Conservation (phyloP, 1,140 invertebrate species). For the Phocides pigmalion region DNA sequence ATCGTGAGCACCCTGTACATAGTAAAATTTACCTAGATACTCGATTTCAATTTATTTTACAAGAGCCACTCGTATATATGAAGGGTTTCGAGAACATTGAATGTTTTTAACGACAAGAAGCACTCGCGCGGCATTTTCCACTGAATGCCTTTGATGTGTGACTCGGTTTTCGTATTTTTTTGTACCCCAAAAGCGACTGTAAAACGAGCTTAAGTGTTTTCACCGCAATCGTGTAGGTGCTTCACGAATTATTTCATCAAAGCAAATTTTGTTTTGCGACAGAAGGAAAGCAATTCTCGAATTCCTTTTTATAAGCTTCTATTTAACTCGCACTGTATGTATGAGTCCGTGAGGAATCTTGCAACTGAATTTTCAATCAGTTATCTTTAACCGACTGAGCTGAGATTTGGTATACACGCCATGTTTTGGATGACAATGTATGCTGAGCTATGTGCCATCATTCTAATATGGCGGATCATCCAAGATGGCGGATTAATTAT, state of each 20-base stretch:
- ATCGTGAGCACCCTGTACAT: too few relatives aligned
- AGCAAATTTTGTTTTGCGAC: conserved; percentile 34
- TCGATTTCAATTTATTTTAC: too few relatives aligned
- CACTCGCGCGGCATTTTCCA: neutral
- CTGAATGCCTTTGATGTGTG: conserved; percentile 18
- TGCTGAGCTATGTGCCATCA: too few relatives aligned
- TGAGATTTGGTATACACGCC: too few relatives aligned
- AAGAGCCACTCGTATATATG: too few relatives aligned
- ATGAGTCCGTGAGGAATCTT: conserved; percentile 1
- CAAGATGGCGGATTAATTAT: too few relatives aligned
- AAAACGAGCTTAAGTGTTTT: neutral
- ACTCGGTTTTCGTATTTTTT: conserved; percentile 4
- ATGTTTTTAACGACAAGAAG: neutral
- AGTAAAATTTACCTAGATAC: too few relatives aligned
- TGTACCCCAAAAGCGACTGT: neutral
- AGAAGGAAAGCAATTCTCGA: neutral
- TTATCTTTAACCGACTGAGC: too few relatives aligned
- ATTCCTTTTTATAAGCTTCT: neutral
- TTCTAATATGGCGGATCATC: too few relatives aligned
- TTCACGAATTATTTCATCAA: conserved; percentile 34
- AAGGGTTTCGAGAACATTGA: conserved; percentile 1
- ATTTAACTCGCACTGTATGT: too few relatives aligned
- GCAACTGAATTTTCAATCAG: too few relatives aligned
- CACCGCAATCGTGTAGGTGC: neutral
- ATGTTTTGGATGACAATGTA: too few relatives aligned